Evolutionary conservation across 2,888 invertebrate genomes (phyloP).

Genomic region (Eupithecia insigniata): DNA sequence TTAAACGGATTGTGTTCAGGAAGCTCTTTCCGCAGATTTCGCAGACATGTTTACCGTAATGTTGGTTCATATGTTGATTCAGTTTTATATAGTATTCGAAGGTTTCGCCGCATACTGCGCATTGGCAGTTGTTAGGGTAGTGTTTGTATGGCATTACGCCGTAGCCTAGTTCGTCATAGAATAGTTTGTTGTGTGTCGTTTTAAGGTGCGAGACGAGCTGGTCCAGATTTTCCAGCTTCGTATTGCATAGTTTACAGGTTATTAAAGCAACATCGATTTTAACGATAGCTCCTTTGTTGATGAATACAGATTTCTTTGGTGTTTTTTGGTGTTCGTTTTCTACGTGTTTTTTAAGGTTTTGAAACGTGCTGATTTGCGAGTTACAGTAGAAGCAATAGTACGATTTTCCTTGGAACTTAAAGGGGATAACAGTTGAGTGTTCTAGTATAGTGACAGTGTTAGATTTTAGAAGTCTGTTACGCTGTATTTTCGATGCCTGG

Average conservation of each 20-base stretch:
- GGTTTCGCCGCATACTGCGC: constrained; percentile 64
- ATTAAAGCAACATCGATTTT: constrained; percentile 70
- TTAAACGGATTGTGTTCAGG: constrained; percentile 65
- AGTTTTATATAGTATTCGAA: constrained; percentile 74
- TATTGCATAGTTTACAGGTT: constrained; percentile 60
- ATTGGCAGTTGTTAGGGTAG: constrained; percentile 55
- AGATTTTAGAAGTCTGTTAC: constrained; percentile 71
- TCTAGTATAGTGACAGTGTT: constrained; percentile 72
- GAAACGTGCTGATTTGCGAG: constrained; percentile 61
- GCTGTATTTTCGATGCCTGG: constrained; percentile 61
- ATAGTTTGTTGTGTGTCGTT: constrained; percentile 52
- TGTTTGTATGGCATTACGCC: constrained; percentile 72
- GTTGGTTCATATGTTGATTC: constrained; percentile 77
- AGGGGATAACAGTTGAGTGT: constrained; percentile 66
- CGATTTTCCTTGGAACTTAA: constrained; percentile 77
- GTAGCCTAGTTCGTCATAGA: constrained; percentile 58
- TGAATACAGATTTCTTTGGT: constrained; percentile 66
- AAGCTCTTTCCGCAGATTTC: constrained; percentile 75
- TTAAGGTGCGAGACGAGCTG: constrained; percentile 62
- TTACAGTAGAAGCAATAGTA: constrained; percentile 78
- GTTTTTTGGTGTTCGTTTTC: constrained; percentile 55
- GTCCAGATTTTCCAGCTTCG: constrained; percentile 49
- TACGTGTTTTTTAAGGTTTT: constrained; percentile 71
- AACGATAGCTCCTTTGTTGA: constrained; percentile 73
- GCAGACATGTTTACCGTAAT: constrained; percentile 71